Evolutionary conservation across 2,797 vertebrate genomes (phyloP), one percentile per base, ranked within the genome.

Genomic region (Pseudocheirus occidentalis): DNA sequence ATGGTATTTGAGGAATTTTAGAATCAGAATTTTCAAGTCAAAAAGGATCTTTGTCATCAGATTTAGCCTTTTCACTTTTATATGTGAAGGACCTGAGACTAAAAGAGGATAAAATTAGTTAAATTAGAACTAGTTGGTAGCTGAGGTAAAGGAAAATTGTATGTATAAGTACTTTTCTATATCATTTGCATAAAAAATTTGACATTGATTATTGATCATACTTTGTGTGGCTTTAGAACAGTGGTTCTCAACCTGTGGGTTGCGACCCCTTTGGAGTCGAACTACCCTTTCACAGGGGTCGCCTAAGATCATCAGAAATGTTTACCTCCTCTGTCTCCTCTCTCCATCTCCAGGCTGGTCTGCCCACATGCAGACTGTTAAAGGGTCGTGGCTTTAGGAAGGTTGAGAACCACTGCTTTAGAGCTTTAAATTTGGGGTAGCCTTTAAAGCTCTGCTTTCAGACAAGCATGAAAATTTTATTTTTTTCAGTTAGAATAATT

Each of bases 211-310:
- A 31, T 59, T 59, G 58, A 31, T 59, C 12, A 59, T 92, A 10
- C 28, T 95, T 95, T 59, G 95, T 59, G 95, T 81, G 53, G 27
- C 90, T 81, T 90, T 94, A n/a, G n/a, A n/a, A n/a, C n/a, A n/a
- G n/a, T n/a, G n/a, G n/a, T n/a, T n/a, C n/a, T n/a, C n/a, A n/a
- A n/a, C n/a, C n/a, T n/a, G n/a, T n/a, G n/a, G n/a, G n/a, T n/a
- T n/a, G n/a, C n/a, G n/a, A n/a, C n/a, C n/a, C n/a, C n/a, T n/a
- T n/a, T n/a, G n/a, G n/a, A n/a, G n/a, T n/a, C n/a, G n/a, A n/a
- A n/a, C n/a, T n/a, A n/a, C n/a, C n/a, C n/a, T n/a, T n/a, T n/a
- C n/a, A n/a, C n/a, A n/a, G n/a, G n/a, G n/a, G n/a, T n/a, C n/a
- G n/a, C n/a, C n/a, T n/a, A n/a, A n/a, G n/a, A n/a, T n/a, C n/a